Percentiles rank a stretch among this genome's conserved stretches.
Evolutionary conservation across 2,888 invertebrate genomes (phyloP).

Genomic region (Oscheius myriophilus): DNA sequence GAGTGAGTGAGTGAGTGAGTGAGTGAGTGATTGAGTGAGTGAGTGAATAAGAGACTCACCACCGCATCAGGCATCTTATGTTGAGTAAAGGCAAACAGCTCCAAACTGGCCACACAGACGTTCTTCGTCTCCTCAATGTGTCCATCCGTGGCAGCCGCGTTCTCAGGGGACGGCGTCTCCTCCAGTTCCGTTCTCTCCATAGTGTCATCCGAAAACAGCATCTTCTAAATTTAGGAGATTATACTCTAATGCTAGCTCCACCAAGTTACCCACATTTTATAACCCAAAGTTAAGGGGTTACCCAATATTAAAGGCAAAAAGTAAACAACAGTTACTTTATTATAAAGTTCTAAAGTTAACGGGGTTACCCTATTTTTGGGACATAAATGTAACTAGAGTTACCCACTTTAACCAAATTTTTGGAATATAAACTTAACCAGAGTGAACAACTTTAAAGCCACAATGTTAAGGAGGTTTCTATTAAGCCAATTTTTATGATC

Average conservation of each 20-base stretch:
- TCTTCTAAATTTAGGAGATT: constrained; percentile 7
- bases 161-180: constrained; percentile 10
- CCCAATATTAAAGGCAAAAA: too few species aligned
- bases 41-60: constrained; percentile 17
- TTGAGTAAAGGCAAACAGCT: constrained; percentile 42
- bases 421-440: too few species aligned
- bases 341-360: too few species aligned
- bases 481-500: too few species aligned
- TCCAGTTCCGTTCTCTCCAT: neutral
- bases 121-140: constrained; percentile 36
- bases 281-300: too few species aligned
- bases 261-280: neutral
- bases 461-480: too few species aligned
- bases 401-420: too few species aligned
- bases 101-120: constrained; percentile 45
- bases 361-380: too few species aligned
- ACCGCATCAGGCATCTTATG: constrained; percentile 37
- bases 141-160: constrained; percentile 11
- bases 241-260: neutral
- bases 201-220: constrained; percentile 11
- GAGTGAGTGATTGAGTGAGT: neutral
- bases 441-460: too few species aligned
- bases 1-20: neutral
- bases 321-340: too few species aligned
- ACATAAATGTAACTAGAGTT: too few species aligned